phyloP scores from a whole-genome alignment of 30 jellyfish, hydroid and myxozoan species.

The Turritopsis rubra region DNA sequence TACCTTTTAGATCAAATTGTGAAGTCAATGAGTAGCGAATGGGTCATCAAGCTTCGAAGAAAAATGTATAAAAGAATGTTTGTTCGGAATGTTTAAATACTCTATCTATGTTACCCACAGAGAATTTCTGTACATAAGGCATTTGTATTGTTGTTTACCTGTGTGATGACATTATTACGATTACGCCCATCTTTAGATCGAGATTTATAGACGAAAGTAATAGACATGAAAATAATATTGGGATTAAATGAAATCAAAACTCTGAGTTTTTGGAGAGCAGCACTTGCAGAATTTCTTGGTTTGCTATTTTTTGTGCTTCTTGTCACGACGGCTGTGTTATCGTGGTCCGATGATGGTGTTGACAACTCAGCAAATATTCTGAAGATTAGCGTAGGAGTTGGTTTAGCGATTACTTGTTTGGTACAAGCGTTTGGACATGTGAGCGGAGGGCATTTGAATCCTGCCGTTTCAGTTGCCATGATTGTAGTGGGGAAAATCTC shows the following conservation, averaged over 20 bases:
- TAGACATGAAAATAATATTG: background rate
- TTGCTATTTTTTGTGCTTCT: slow-evolving; percentile 13
- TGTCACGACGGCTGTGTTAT: slow-evolving; percentile 48
- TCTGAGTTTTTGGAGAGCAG: slow-evolving; percentile 64
- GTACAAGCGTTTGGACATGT: slow-evolving; percentile 78
- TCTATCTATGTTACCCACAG: no score
- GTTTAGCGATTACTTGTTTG: slow-evolving; percentile 64
- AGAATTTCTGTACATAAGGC: no score
- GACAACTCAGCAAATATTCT: slow-evolving; percentile 46
- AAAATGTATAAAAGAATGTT: no score
- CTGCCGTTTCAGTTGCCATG: slow-evolving; percentile 75
- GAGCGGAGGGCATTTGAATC: slow-evolving; percentile 91
- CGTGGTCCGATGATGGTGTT: slow-evolving; percentile 43
- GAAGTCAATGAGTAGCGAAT: no score
- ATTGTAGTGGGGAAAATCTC: slow-evolving; percentile 49
- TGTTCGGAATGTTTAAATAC: no score
- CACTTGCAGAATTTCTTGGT: slow-evolving; percentile 67
- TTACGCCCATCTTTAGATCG: no score
- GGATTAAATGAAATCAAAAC: background rate
- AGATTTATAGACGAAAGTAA: no score
- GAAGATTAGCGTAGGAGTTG: slow-evolving; percentile 61
- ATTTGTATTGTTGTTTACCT: no score
- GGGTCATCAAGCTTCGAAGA: no score
- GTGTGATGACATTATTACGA: no score
- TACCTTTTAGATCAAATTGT: no score